A percentile compares a stretch with the other conserved stretches of the same genome.
phyloP scores from a whole-genome alignment of 2,888 invertebrate species.

The Druceiella hillmani region DNA sequence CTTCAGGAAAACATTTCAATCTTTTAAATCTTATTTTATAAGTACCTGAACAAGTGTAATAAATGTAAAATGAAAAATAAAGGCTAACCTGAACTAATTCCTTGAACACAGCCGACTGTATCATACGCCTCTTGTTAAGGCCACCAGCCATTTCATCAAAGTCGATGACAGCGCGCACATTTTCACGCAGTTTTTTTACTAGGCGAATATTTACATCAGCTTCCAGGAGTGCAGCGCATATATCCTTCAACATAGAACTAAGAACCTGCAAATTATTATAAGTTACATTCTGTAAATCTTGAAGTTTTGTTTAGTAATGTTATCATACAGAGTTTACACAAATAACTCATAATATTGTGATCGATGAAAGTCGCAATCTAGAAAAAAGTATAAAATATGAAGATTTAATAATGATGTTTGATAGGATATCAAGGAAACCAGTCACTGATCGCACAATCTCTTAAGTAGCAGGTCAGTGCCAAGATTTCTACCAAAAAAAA shows the following conservation, averaged over 20 bases:
- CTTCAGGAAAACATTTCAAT: no score
- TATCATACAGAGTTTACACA: not conserved
- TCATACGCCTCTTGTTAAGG: conserved; percentile 96
- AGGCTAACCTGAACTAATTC: conserved; percentile 85
- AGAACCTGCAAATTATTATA: conserved; percentile 63
- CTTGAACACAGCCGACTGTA: conserved; percentile 97
- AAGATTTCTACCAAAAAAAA: no score
- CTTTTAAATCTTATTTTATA: no score
- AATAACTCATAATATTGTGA: no score
- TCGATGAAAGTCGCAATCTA: not conserved
- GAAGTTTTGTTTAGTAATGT: conserved; percentile 3
- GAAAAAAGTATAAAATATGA: not conserved
- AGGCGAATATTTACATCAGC: conserved; percentile 95
- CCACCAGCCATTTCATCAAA: conserved; percentile 99
- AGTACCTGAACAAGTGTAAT: no score
- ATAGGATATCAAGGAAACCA: not conserved
- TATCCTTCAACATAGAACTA: conserved; percentile 98
- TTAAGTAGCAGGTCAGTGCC: no score
- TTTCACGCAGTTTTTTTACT: conserved; percentile 93
- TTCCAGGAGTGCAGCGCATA: conserved; percentile 94
- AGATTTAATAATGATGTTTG: conserved; percentile 2
- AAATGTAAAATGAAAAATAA: no score
- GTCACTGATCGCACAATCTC: not conserved
- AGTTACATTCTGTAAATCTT: conserved; percentile 6
- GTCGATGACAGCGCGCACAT: conserved; percentile 96